Evolutionary conservation across 2,888 invertebrate species (phyloP), one percentile per base, ranked within the genome.

Genomic region (Stomorhina lunata): DNA sequence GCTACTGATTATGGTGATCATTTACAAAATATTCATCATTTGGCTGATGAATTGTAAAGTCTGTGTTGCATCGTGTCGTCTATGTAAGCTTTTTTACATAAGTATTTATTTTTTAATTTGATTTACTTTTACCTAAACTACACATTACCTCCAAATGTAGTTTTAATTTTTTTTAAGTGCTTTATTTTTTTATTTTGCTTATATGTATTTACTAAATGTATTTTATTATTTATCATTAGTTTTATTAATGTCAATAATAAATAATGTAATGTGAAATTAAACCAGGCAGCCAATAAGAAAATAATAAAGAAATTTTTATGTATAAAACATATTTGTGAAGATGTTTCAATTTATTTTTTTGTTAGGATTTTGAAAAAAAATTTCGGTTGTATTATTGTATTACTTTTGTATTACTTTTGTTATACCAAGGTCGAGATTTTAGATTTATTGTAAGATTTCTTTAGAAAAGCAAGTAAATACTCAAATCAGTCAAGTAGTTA

Each of bases 1-100:
- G 97, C 95, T 5, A 96, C 97, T 0, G 96, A 96, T 92, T 96
- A 96, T 91, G 97, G 96, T 12, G 95, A 96, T 88, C 96, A 97
- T 90, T 92, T 97, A 80, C 94, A 96, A 86, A 95, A 96, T 84
- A 95, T 96, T 68, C 95, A 96, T 87, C 95, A 96, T 87, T 95
- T 96, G 86, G 92, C 93, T 75, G 97, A 97, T 88, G 97, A 97
- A 90, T 93, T 97, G 84, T 96, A 92, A 7, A 93, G 27, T n/a
- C n/a, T 69, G 15, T 27, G 43, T n/a, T 17, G 12, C 17, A 27
- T 2, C 9, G 12, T 40, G 25, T 45, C 10, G 7, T 48, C 2
- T 17, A 63, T 48, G 7, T 37, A 63, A 40, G 27, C 73, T 63
- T 65, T 71, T 65, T 84, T 84, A 75, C 43, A 45, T 63, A 43